phyloP scores from a whole-genome alignment of 2,797 vertebrate genomes.

The Arnoldichthys spilopterus region DNA sequence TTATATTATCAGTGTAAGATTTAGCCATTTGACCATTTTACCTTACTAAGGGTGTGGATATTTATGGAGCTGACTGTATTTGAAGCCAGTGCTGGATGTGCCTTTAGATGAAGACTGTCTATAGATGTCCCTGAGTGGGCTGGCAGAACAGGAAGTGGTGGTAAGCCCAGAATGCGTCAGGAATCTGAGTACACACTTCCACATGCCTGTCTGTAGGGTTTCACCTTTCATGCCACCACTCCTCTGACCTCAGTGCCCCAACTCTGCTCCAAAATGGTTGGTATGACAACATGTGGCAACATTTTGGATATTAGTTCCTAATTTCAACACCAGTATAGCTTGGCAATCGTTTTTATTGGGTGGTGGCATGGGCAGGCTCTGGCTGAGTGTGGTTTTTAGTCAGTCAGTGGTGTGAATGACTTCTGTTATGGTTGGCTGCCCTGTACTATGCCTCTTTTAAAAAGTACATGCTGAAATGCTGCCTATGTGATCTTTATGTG shows the following conservation, averaged over 20 bases:
- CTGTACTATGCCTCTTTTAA: background rate
- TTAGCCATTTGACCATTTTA: too few relatives aligned
- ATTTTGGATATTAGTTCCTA: background rate
- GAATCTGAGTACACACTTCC: slow-evolving; percentile 70
- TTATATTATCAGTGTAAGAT: too few relatives aligned
- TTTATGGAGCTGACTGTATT: slow-evolving; percentile 53
- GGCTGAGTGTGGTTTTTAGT: slow-evolving; percentile 12
- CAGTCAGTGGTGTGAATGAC: slow-evolving; percentile 34
- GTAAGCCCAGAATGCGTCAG: slow-evolving; percentile 72
- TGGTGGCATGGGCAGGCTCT: background rate
- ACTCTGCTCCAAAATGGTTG: slow-evolving; percentile 49
- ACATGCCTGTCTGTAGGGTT: slow-evolving; percentile 61
- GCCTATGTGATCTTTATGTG: too few relatives aligned
- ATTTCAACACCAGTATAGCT: background rate
- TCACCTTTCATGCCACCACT: slow-evolving; percentile 62
- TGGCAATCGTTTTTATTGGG: slow-evolving; percentile 25
- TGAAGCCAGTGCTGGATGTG: slow-evolving; percentile 60
- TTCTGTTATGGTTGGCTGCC: background rate
- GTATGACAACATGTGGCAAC: slow-evolving; percentile 1
- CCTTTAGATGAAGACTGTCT: slow-evolving; percentile 74
- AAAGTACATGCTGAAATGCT: background rate
- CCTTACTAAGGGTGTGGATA: too few relatives aligned
- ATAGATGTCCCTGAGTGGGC: slow-evolving; percentile 61
- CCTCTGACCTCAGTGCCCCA: slow-evolving; percentile 52
- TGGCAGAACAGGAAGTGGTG: slow-evolving; percentile 76